These are phyloP conservation scores for Drosophila yakuba DNA, from an alignment of 1,140 invertebrate genomes.

Conservation along the genomic window DNA sequence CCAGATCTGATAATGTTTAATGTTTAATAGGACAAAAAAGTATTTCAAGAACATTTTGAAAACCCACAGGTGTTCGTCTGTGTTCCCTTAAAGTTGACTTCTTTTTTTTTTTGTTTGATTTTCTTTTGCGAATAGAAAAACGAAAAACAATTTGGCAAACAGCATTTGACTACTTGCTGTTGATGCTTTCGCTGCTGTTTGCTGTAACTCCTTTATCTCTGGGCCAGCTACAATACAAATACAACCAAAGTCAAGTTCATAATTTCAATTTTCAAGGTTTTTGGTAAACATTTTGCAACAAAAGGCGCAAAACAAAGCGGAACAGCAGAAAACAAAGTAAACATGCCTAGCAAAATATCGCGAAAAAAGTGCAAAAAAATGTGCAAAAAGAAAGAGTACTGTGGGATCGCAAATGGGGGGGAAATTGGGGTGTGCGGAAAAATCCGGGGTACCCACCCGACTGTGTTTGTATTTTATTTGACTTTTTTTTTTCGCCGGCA, in stretches of 20 bases:
- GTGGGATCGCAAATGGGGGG: neutral
- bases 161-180: constrained; percentile 49
- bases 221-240: constrained; percentile 44
- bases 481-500: constrained; percentile 26
- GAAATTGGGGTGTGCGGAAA: constrained; percentile 14
- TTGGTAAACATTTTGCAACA: constrained; percentile 66
- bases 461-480: constrained; percentile 27
- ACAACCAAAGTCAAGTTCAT: constrained; percentile 76
- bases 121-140: neutral
- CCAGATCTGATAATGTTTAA: too few species aligned
- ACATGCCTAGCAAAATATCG: constrained; percentile 31
- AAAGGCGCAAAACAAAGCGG: constrained; percentile 52
- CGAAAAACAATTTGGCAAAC: constrained; percentile 42
- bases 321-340: constrained; percentile 29
- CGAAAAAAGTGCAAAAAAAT: constrained; percentile 28
- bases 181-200: constrained; percentile 46
- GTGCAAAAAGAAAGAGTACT: constrained; percentile 38
- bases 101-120: neutral
- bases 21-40: too few species aligned
- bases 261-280: constrained; percentile 79
- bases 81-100: neutral
- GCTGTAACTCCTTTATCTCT: constrained; percentile 68
- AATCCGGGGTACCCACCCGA: constrained; percentile 3
- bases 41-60: neutral
- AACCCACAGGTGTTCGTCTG: neutral